Percentiles rank a stretch among this genome's conserved stretches.
These are phyloP conservation scores for Zoanthus solanderi DNA, from an alignment of 92 coral and sea anemone genomes.

Conservation along the genomic window DNA sequence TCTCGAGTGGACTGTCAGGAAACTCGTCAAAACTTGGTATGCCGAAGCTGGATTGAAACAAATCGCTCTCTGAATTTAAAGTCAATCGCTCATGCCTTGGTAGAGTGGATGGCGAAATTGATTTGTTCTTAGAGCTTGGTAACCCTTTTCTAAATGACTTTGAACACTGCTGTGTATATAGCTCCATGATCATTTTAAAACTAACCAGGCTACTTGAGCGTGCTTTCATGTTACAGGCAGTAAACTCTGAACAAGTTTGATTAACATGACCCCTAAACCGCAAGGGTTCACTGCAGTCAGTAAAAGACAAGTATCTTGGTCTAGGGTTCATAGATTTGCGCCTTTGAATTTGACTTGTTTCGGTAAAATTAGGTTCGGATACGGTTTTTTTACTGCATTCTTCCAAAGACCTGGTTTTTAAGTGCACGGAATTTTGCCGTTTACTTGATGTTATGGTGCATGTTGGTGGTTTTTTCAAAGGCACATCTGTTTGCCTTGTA, in stretches of 20 bases:
- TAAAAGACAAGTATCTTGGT: not conserved
- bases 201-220: not conserved
- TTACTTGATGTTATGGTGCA: not conserved
- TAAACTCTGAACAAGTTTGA: not conserved
- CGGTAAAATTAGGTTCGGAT: not conserved
- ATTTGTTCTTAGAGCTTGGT: slow-evolving; percentile 61
- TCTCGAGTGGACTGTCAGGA: slow-evolving; percentile 63
- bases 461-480: not conserved
- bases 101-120: slow-evolving; percentile 59
- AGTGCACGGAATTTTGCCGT: not conserved
- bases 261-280: not conserved
- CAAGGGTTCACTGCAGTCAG: not conserved
- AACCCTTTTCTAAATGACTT: slow-evolving; percentile 78
- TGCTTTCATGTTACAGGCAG: not conserved
- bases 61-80: slow-evolving; percentile 13
- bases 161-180: slow-evolving; percentile 75
- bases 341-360: too few relatives aligned
- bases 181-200: slow-evolving; percentile 66
- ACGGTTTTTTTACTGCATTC: not conserved
- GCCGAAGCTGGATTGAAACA: slow-evolving; percentile 22
- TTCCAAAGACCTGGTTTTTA: not conserved
- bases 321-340: too few relatives aligned
- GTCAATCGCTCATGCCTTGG: slow-evolving; percentile 5
- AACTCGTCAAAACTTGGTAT: slow-evolving; percentile 50
- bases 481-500: not conserved